These are phyloP conservation scores for Fabriciana adippe DNA, from an alignment of 2,888 invertebrate species.

Conservation along the genomic window DNA sequence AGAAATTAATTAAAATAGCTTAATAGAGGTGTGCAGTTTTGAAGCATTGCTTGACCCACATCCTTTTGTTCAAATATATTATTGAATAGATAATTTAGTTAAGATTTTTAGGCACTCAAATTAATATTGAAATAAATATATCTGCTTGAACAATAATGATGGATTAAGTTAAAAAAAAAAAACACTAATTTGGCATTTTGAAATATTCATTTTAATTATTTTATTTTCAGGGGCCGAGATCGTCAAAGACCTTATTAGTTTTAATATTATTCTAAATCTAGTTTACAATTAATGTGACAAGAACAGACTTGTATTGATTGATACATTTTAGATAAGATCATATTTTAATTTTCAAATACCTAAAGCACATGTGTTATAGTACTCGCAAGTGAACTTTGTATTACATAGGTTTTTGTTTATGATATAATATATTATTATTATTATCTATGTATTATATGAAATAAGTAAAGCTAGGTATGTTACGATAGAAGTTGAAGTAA, in stretches of 20 bases:
- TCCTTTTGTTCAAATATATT: too few relatives aligned
- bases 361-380: not conserved
- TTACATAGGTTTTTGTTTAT: not conserved
- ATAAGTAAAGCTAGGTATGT: conserved; percentile 1
- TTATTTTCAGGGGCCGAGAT: conserved; percentile 47
- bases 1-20: too few relatives aligned
- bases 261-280: conserved; percentile 19
- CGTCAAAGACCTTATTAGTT: conserved; percentile 46
- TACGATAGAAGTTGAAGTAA: conserved; percentile 1
- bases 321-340: conserved; percentile 1
- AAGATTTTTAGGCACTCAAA: too few relatives aligned
- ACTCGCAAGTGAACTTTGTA: not conserved
- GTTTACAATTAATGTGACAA: conserved; percentile 7
- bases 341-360: conserved; percentile 14
- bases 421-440: conserved; percentile 8
- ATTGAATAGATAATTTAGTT: too few relatives aligned
- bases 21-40: too few relatives aligned
- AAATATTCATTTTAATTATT: conserved; percentile 29
- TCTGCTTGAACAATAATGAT: too few relatives aligned
- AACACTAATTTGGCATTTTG: too few relatives aligned
- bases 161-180: too few relatives aligned
- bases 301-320: conserved; percentile 2
- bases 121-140: too few relatives aligned
- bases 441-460: conserved; percentile 10
- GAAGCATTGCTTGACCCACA: too few relatives aligned